These are phyloP conservation scores for Caenorhabditis sp. DNA, from an alignment of 2,888 invertebrate genomes.

Conservation along the genomic window DNA sequence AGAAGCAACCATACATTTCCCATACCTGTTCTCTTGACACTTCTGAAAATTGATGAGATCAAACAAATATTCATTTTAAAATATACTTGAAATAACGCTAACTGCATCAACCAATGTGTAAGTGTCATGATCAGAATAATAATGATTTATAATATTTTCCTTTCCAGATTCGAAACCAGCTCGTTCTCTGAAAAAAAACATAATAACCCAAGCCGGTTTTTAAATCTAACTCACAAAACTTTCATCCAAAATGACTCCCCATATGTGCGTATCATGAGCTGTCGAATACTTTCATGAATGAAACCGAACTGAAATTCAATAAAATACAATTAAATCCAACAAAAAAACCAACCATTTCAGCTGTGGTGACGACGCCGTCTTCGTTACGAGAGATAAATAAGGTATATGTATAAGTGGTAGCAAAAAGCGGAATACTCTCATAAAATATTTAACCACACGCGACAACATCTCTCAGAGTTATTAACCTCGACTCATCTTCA, in stretches of 20 bases:
- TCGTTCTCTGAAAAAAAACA: constrained; percentile 42
- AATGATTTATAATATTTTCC: constrained; percentile 68
- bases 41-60: constrained; percentile 42
- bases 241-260: constrained; percentile 68
- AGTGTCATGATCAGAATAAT: constrained; percentile 68
- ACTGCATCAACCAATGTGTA: constrained; percentile 66
- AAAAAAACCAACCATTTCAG: constrained; percentile 16
- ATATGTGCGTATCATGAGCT: constrained; percentile 63
- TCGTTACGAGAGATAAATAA: background rate
- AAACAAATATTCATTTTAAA: background rate
- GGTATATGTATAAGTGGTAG: constrained; percentile 5
- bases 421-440: constrained; percentile 7
- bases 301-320: constrained; percentile 63
- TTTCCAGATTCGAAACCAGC: constrained; percentile 69
- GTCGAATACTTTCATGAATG: constrained; percentile 68
- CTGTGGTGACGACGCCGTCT: background rate
- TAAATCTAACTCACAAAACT: constrained; percentile 62
- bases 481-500: constrained; percentile 2
- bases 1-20: constrained; percentile 68
- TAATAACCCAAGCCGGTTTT: too few relatives aligned
- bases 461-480: constrained; percentile 6
- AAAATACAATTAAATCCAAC: background rate
- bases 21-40: constrained; percentile 66
- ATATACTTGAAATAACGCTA: constrained; percentile 58
- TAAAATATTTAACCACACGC: constrained; percentile 34